Percentiles rank a stretch among this genome's conserved stretches.
phyloP scores from a whole-genome alignment of 2,797 vertebrate genomes.

The Semotilus atromaculatus region DNA sequence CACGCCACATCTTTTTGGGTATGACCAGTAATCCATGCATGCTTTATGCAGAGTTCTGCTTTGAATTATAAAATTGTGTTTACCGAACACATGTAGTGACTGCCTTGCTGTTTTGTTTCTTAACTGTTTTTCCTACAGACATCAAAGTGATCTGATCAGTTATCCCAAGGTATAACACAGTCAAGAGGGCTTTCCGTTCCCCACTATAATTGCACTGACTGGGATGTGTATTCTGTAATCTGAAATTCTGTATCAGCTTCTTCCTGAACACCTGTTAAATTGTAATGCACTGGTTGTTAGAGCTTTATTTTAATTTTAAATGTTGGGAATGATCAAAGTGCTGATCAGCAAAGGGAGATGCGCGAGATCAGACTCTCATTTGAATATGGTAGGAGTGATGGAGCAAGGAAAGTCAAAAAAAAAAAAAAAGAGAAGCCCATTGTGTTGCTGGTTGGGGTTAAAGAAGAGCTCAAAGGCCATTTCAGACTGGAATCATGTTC shows the following conservation, averaged over 20 bases:
- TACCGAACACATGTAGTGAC: slow-evolving; percentile 75
- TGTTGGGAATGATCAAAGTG: slow-evolving; percentile 79
- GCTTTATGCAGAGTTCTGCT: slow-evolving; percentile 59
- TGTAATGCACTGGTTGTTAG: slow-evolving; percentile 78
- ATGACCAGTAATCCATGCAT: slow-evolving; percentile 59
- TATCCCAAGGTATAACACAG: slow-evolving; percentile 75
- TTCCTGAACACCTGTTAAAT: slow-evolving; percentile 79
- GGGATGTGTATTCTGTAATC: slow-evolving; percentile 73
- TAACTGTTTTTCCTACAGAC: slow-evolving; percentile 74
- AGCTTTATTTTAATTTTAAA: slow-evolving; percentile 82
- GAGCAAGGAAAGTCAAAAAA: slow-evolving; percentile 46
- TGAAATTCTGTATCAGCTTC: slow-evolving; percentile 80
- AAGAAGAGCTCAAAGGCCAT: slow-evolving; percentile 28
- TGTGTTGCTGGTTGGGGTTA: slow-evolving; percentile 66
- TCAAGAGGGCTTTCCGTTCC: slow-evolving; percentile 75
- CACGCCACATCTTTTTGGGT: slow-evolving; percentile 45
- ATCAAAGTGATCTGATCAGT: slow-evolving; percentile 79
- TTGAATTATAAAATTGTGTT: slow-evolving; percentile 77
- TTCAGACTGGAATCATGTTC: not conserved
- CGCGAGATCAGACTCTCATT: slow-evolving; percentile 70
- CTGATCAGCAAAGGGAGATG: slow-evolving; percentile 70
- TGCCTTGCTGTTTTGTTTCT: slow-evolving; percentile 76
- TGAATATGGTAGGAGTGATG: slow-evolving; percentile 71
- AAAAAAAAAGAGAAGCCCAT: slow-evolving; percentile 55
- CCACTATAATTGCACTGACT: slow-evolving; percentile 77